phyloP scores from a whole-genome alignment of 2,113 vertebrate genomes.

The Stigmatopora nigra region DNA sequence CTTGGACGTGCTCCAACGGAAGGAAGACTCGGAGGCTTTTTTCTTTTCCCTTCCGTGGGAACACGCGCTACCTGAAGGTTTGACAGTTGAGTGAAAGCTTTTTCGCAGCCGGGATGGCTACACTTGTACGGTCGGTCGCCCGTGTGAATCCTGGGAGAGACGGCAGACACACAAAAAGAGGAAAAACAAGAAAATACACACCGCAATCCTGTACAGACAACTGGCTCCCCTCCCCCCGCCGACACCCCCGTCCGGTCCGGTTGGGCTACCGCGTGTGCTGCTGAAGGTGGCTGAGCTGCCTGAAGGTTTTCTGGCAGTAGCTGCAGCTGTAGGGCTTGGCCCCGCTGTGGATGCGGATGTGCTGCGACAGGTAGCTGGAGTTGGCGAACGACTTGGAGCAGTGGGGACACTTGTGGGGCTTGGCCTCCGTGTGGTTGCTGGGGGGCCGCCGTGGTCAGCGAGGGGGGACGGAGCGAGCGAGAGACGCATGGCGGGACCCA shows the following conservation, averaged over 20 bases:
- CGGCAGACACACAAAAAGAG: too few species aligned
- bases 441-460: slow-evolving; percentile 32
- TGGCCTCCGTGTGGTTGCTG: slow-evolving; percentile 89
- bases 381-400: slow-evolving; percentile 99
- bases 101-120: slow-evolving; percentile 92
- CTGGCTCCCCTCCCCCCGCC: too few species aligned
- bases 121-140: slow-evolving; percentile 97
- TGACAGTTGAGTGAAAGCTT: slow-evolving; percentile 94
- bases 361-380: slow-evolving; percentile 98
- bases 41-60: too few species aligned
- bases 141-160: slow-evolving; percentile 85
- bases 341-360: slow-evolving; percentile 96
- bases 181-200: neutral
- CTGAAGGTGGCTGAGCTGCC: slow-evolving; percentile 95
- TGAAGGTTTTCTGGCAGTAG: slow-evolving; percentile 98
- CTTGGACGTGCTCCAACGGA: too few species aligned
- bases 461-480: slow-evolving; percentile 35
- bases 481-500: slow-evolving; percentile 32
- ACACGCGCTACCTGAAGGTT: slow-evolving; percentile 81
- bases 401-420: slow-evolving; percentile 98
- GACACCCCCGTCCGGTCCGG: slow-evolving; percentile 12
- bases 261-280: slow-evolving; percentile 77
- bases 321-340: slow-evolving; percentile 97
- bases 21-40: too few species aligned
- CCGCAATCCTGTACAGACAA: too few species aligned